A percentile compares a stretch with the other conserved stretches of the same genome.
Conservation (phyloP, 2,888 invertebrate genomes). For the Campopleginae sp. region DNA sequence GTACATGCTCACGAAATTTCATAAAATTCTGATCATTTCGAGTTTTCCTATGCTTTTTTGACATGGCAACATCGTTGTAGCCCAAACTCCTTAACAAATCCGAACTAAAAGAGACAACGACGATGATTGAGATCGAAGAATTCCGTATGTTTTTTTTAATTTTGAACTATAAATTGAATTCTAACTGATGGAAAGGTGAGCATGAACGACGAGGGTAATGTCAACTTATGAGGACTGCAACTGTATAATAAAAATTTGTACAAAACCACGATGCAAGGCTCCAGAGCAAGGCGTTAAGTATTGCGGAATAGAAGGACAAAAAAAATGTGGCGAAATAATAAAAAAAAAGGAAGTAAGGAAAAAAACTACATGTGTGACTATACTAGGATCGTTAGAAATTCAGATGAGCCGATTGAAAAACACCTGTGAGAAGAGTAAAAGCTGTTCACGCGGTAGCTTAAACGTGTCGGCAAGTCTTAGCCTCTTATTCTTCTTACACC, state of each 20-base stretch:
- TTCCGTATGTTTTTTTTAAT: not conserved
- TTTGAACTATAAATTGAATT: not conserved
- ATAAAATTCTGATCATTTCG: no score
- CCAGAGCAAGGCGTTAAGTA: not conserved
- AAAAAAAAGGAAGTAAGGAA: not conserved
- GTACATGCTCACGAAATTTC: no score
- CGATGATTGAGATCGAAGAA: not conserved
- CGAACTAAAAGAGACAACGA: not conserved
- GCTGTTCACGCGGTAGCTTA: conserved; percentile 38
- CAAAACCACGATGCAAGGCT: not conserved
- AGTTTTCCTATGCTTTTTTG: no score
- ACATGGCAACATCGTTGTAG: no score
- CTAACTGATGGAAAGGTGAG: not conserved
- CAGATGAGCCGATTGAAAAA: conserved; percentile 71
- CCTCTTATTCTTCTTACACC: conserved; percentile 36
- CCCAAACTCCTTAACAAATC: no score
- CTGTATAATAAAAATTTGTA: not conserved
- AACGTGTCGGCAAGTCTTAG: conserved; percentile 52
- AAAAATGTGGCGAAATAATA: not conserved
- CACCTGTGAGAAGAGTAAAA: conserved; percentile 52
- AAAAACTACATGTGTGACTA: not conserved
- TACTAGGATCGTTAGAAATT: conserved; percentile 69
- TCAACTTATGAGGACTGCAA: not conserved
- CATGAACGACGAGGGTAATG: not conserved
- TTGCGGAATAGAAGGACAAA: not conserved